These are phyloP conservation scores for Hippopotamyrus pictus DNA, from an alignment of 2,797 vertebrate genomes.

Conservation along the genomic window DNA sequence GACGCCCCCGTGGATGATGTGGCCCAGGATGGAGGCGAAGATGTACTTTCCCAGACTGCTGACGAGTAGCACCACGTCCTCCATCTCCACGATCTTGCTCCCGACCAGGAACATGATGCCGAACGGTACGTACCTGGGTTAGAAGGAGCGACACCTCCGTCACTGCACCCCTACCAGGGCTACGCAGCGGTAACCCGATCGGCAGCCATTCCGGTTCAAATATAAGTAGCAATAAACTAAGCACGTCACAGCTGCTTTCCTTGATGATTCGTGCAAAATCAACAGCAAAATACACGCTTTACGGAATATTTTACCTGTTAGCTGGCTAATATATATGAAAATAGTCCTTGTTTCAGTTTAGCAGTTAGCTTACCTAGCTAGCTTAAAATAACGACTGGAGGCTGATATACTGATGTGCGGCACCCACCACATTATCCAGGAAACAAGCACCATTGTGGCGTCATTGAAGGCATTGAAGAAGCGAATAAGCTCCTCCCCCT, in stretches of 20 bases:
- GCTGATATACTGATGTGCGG: neutral
- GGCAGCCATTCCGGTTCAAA: neutral
- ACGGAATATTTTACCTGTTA: neutral
- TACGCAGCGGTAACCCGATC: neutral
- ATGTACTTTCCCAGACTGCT: constrained; percentile 96
- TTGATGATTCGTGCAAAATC: neutral
- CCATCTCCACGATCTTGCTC: constrained; percentile 98
- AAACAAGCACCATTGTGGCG: constrained; percentile 95
- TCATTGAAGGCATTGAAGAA: constrained; percentile 97
- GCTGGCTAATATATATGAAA: neutral
- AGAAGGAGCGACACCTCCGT: neutral
- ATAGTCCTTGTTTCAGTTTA: neutral
- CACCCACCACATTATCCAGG: constrained; percentile 99
- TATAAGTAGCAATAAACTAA: neutral
- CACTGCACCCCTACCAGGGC: neutral
- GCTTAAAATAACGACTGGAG: neutral
- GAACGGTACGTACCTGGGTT: constrained; percentile 85
- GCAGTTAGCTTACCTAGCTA: neutral
- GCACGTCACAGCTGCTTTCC: neutral
- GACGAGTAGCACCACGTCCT: constrained; percentile 81
- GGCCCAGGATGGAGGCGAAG: constrained; percentile 88
- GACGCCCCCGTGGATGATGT: constrained; percentile 87
- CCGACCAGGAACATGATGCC: constrained; percentile 96
- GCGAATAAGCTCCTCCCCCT: constrained; percentile 92
- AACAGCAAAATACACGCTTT: neutral